phyloP scores from a whole-genome alignment of 2,888 invertebrate species.

The Leptinotarsa peninsularis region DNA sequence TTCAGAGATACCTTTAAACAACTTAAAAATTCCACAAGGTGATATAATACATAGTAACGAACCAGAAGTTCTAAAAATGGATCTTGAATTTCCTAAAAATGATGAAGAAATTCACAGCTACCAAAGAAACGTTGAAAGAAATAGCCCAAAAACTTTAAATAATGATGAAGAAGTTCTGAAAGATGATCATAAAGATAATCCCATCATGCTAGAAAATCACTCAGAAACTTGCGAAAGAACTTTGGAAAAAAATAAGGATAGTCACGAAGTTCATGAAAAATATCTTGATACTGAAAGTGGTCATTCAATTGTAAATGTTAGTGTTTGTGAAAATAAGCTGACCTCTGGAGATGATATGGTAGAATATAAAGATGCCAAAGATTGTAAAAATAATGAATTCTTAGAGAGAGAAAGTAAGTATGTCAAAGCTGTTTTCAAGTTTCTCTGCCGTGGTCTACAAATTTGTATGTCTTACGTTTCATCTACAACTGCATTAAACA shows the following conservation, averaged over 20 bases:
- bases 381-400: slow-evolving; percentile 9
- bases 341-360: no score
- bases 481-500: no score
- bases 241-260: background rate
- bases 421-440: no score
- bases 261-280: background rate
- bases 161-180: background rate
- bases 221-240: background rate
- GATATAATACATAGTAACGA: background rate
- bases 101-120: background rate
- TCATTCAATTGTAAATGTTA: background rate
- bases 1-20: background rate
- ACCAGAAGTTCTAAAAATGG: background rate
- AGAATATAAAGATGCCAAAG: background rate
- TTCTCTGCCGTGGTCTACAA: no score
- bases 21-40: background rate
- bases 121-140: no score
- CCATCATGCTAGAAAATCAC: background rate
- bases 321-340: no score
- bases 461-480: no score
- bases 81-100: background rate
- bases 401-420: background rate
- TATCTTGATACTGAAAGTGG: background rate
- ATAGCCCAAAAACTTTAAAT: no score
- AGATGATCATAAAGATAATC: background rate